phyloP scores from a whole-genome alignment of 2,113 vertebrate species.

The Zosterops hypoxanthus region DNA sequence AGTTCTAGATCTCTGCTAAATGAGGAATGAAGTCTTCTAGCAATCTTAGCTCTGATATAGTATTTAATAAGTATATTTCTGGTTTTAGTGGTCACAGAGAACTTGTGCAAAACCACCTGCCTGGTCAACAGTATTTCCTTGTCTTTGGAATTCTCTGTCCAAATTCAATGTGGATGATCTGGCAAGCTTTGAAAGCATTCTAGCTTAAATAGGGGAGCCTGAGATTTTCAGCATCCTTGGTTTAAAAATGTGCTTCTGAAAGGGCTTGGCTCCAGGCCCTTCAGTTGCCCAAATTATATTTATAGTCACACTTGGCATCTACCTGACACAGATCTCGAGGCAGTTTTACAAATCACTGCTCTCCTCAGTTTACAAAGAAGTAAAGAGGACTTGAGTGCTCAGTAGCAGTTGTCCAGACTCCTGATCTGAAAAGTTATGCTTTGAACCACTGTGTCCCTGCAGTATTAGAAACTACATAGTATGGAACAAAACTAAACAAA shows the following conservation, averaged over 20 bases:
- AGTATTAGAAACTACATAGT: not conserved
- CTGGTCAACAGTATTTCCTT: not conserved
- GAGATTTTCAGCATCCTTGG: not conserved
- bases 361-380: not conserved
- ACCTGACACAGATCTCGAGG: not conserved
- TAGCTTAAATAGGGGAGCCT: not conserved
- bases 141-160: not conserved
- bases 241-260: not conserved
- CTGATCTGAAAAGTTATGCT: not conserved
- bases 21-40: not conserved
- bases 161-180: not conserved
- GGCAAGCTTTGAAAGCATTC: not conserved
- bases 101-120: not conserved
- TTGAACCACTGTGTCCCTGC: not conserved
- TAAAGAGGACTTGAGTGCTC: not conserved
- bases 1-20: not conserved
- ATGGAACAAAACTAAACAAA: conserved; percentile 12
- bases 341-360: conserved; percentile 1
- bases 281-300: not conserved
- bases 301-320: not conserved
- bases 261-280: not conserved
- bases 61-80: not conserved
- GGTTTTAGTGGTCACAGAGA: not conserved
- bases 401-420: not conserved
- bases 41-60: not conserved